phyloP scores from a whole-genome alignment of 2,888 invertebrate genomes.

The Drosophila niveifrons region DNA sequence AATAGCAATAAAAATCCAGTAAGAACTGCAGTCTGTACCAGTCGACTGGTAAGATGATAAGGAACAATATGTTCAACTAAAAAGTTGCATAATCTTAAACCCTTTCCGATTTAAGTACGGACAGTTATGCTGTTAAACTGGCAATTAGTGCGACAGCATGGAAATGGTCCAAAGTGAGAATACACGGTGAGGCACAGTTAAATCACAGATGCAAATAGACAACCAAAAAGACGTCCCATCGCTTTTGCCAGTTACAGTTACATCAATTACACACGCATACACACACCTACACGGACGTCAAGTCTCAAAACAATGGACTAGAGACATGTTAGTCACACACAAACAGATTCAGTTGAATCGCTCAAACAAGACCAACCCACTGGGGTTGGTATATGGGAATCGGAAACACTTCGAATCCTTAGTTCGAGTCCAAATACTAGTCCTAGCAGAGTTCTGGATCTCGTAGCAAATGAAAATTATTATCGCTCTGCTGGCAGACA shows the following conservation, averaged over 20 bases:
- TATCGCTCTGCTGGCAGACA: conserved; percentile 68
- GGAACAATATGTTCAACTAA: too few species aligned
- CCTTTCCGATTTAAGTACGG: conserved; percentile 43
- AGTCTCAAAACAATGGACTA: conserved; percentile 67
- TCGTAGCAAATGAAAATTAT: conserved; percentile 69
- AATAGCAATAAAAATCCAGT: too few species aligned
- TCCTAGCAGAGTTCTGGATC: conserved; percentile 25
- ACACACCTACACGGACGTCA: conserved; percentile 25
- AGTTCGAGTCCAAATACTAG: background rate
- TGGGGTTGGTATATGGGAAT: conserved; percentile 13
- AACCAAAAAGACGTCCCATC: conserved; percentile 71
- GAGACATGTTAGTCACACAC: conserved; percentile 72
- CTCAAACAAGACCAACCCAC: conserved; percentile 35
- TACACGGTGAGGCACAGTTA: conserved; percentile 42
- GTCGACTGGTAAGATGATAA: too few species aligned
- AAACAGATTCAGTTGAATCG: conserved; percentile 58
- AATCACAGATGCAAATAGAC: conserved; percentile 79
- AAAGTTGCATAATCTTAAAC: conserved; percentile 67
- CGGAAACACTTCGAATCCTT: background rate
- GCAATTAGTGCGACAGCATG: conserved; percentile 67
- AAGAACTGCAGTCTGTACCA: too few species aligned
- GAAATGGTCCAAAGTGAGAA: background rate
- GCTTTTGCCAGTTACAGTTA: conserved; percentile 65
- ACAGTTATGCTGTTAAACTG: conserved; percentile 73
- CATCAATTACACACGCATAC: conserved; percentile 69